phyloP scores from a whole-genome alignment of 1,140 invertebrate species.

The Bombus fervidus region DNA sequence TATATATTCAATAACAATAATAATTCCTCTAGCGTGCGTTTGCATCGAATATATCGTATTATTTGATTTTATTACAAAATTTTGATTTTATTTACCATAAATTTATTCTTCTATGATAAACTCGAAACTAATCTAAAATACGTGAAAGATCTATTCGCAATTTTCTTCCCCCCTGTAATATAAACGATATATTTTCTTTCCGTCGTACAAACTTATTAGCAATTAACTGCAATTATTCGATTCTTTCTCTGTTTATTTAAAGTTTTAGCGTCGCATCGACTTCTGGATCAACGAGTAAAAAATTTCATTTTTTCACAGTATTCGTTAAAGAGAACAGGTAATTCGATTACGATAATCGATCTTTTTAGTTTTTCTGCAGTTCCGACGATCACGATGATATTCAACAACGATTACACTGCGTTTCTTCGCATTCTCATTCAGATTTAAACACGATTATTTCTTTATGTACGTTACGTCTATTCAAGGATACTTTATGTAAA shows the following conservation, averaged over 20 bases:
- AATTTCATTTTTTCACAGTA: no score
- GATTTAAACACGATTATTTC: neutral
- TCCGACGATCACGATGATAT: neutral
- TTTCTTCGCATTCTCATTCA: neutral
- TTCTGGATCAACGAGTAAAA: no score
- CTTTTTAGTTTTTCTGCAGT: no score
- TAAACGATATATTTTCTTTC: neutral
- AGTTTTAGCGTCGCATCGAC: no score
- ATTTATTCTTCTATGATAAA: neutral
- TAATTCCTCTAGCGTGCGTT: accelerated
- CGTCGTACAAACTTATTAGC: no score
- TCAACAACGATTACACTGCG: neutral
- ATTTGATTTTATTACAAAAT: neutral
- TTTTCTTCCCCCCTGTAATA: neutral
- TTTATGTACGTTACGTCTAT: neutral
- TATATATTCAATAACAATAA: neutral
- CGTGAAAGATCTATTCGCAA: no score
- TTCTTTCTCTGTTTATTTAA: no score
- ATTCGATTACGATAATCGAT: no score
- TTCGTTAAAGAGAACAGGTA: no score
- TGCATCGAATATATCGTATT: neutral
- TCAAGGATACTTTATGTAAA: conserved; percentile 21
- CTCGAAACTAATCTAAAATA: no score
- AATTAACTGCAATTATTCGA: no score
- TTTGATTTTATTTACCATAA: neutral